Conservation (phyloP, 2,113 vertebrate species). For the Psilopsiagon aymara region DNA sequence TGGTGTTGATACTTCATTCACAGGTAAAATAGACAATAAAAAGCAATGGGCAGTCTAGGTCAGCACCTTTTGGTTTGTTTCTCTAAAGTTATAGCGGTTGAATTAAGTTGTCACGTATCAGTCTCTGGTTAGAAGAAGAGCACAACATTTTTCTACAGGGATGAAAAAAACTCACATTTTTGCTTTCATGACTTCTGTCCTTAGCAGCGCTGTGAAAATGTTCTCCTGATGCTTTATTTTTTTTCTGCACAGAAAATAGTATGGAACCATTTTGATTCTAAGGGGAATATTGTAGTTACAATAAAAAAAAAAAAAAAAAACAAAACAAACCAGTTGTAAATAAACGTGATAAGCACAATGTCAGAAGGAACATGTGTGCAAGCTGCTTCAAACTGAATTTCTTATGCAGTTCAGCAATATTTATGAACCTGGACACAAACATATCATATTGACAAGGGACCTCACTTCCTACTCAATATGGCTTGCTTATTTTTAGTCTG, state of each 20-base stretch:
- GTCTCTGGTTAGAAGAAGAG: neutral
- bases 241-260: conserved; percentile 20
- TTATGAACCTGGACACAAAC: neutral
- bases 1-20: neutral
- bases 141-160: neutral
- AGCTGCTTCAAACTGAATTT: neutral
- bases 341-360: neutral
- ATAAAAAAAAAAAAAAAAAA: neutral
- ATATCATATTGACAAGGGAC: neutral
- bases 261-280: conserved; percentile 4
- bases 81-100: neutral
- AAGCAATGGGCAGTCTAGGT: neutral
- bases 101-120: neutral
- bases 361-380: neutral
- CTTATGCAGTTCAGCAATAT: neutral
- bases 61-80: neutral
- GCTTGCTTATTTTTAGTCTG: conserved; percentile 52
- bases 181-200: neutral
- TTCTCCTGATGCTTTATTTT: neutral
- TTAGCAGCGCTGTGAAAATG: neutral
- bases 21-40: neutral
- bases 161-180: neutral
- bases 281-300: neutral
- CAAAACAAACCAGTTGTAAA: neutral
- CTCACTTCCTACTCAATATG: neutral